Evolutionary conservation across 1,140 invertebrate species (phyloP).

Genomic region (Saccostrea echinata): DNA sequence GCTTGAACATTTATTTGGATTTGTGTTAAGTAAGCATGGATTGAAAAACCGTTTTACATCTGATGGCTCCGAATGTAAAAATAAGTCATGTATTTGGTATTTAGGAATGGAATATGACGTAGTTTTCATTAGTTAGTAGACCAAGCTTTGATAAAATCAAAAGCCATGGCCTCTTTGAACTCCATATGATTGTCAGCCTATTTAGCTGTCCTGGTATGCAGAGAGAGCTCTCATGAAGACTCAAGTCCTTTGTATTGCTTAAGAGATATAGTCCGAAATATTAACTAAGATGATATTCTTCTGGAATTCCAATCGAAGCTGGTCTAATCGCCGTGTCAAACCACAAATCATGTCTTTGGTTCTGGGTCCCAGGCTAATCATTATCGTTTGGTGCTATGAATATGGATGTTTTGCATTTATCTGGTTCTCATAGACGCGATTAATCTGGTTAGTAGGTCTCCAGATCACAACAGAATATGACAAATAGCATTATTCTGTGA

Average conservation of each 20-base stretch:
- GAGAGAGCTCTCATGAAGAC: not conserved
- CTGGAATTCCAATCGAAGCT: not conserved
- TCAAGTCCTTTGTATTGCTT: not conserved
- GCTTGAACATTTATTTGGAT: no score
- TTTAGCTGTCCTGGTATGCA: no score
- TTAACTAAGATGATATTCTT: not conserved
- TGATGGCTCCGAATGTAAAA: no score
- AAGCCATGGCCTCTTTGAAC: no score
- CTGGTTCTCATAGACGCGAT: not conserved
- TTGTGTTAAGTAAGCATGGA: no score
- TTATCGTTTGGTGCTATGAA: slow-evolving; percentile 1
- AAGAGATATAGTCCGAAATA: not conserved
- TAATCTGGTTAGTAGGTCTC: slow-evolving; percentile 6
- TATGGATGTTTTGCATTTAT: not conserved
- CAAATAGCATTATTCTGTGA: not conserved
- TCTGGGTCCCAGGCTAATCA: not conserved
- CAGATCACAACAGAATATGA: not conserved
- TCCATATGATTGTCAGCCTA: no score
- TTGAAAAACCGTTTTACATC: no score
- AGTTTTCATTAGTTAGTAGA: no score
- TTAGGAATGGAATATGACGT: no score
- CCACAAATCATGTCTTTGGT: not conserved
- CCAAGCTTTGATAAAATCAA: no score
- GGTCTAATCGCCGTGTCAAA: not conserved
- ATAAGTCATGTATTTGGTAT: no score